Base-by-base conservation (phyloP, 2,113 vertebrate genomes). In the Procavia capensis region DNA sequence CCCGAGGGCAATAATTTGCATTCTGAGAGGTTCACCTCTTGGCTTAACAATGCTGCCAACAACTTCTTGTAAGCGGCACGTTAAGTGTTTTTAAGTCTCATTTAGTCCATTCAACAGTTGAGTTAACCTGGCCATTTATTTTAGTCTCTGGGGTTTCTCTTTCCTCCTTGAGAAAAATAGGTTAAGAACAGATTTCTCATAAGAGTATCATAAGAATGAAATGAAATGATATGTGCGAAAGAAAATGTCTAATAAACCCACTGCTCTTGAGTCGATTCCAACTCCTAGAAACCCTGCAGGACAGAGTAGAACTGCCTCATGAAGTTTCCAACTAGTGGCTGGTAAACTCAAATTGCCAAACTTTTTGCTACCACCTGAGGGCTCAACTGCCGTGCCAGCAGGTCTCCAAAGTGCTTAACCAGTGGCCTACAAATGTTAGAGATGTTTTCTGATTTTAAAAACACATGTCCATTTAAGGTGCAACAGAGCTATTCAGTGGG, bases 161-260 rank as follows among this genome's bases (percentile, higher is more conserved):
- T 66, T 90, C 10, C 24, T 68, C 1, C 25, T 68, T 29, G 78
- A 45, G 47, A 91, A 89, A 47, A 87, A 85, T 68, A 81, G 29
- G 43, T 47, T 86, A 34, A 85, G 24, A 93, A 81, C 75, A 59
- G 31, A 1, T 54, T 78, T 90, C 5, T 84, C 10, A 76, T 6
- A 45, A 16, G 80, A 31, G 0, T 89, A 70, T 70, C 17, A 85
- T 75, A 91, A 86, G 19, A 95, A 87, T 68, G 57, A 91, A 63
- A 45, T 93, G 17, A 88, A 93, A 91, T 88, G 66, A 59, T 41
- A 34, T 10, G 81, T 24, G n/a, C 47, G 16, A 92, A 93, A 93
- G 9, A 90, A 88, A 88, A 61, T 41, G 6, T 63, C 3, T 74
- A 75, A 14, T 20, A 84, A 54, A 54, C 50, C 50, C 50, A 54